phyloP scores from a whole-genome alignment of 2,797 vertebrate genomes.

The Pelodytes ibericus region DNA sequence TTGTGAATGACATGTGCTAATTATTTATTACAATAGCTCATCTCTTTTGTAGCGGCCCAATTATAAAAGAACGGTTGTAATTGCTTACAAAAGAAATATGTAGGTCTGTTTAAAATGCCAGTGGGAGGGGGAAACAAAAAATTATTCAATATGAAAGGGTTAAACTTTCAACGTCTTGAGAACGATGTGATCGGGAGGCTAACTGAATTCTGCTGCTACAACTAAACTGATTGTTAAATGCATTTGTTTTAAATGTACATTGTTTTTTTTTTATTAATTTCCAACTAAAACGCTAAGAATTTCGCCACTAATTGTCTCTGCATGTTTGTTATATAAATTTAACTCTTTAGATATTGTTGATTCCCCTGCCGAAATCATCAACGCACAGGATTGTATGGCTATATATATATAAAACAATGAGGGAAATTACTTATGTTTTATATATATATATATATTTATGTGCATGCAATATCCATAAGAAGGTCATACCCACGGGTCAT shows the following conservation, averaged over 20 bases:
- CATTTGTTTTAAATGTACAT: slow-evolving; percentile 10
- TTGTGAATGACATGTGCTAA: slow-evolving; percentile 82
- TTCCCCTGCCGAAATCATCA: too few species aligned
- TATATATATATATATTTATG: too few species aligned
- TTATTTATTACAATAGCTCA: slow-evolving; percentile 81
- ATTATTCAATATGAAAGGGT: slow-evolving; percentile 56
- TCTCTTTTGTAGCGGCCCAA: slow-evolving; percentile 72
- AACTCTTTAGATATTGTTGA: too few species aligned
- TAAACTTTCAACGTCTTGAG: slow-evolving; percentile 26
- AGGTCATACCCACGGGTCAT: too few species aligned
- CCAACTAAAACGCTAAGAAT: too few species aligned
- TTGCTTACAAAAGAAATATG: slow-evolving; percentile 73
- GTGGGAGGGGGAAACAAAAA: slow-evolving; percentile 66
- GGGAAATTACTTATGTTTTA: too few species aligned
- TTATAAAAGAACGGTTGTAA: slow-evolving; percentile 74
- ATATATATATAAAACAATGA: too few species aligned
- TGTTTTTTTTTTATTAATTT: too few species aligned
- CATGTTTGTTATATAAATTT: too few species aligned
- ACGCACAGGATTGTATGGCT: too few species aligned
- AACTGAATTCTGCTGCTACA: not conserved
- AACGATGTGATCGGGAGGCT: slow-evolving; percentile 32
- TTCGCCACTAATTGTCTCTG: too few species aligned
- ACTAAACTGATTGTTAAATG: slow-evolving; percentile 30
- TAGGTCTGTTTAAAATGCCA: slow-evolving; percentile 68
- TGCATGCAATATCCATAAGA: too few species aligned